phyloP scores from a whole-genome alignment of 2,797 vertebrate genomes.

The Hippocampus kuda region DNA sequence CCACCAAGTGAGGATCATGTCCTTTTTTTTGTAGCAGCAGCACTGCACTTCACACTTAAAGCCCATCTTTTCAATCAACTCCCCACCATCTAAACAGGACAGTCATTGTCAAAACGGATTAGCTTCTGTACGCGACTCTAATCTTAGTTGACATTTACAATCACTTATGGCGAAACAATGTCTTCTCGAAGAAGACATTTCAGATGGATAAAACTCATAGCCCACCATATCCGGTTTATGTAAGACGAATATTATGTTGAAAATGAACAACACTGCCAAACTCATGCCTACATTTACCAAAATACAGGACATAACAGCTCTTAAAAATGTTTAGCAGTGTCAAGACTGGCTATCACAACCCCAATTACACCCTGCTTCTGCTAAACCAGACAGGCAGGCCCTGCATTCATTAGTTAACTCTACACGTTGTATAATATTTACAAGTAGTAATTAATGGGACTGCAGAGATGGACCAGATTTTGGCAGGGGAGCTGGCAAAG shows the following conservation, averaged over 20 bases:
- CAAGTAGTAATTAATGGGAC: slow-evolving; percentile 44
- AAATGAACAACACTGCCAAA: slow-evolving; percentile 34
- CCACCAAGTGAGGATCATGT: too few species aligned
- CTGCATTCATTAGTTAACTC: slow-evolving; percentile 56
- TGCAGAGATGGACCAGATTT: slow-evolving; percentile 23
- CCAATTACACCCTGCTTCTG: slow-evolving; percentile 19
- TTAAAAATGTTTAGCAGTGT: slow-evolving; percentile 35
- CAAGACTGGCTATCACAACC: slow-evolving; percentile 36
- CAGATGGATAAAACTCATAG: neutral
- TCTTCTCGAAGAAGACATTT: slow-evolving; percentile 7
- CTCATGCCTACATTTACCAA: slow-evolving; percentile 24
- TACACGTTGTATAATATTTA: slow-evolving; percentile 58
- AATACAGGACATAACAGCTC: slow-evolving; percentile 19
- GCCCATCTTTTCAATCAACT: slow-evolving; percentile 27
- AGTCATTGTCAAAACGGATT: slow-evolving; percentile 27
- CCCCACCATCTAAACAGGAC: slow-evolving; percentile 22
- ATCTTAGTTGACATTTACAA: slow-evolving; percentile 15
- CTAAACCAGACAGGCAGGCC: slow-evolving; percentile 37
- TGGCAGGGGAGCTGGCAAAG: slow-evolving; percentile 42
- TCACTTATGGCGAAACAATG: slow-evolving; percentile 3
- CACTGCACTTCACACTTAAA: slow-evolving; percentile 30
- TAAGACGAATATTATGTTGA: slow-evolving; percentile 22
- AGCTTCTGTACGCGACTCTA: slow-evolving; percentile 19
- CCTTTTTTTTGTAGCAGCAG: slow-evolving; percentile 18
- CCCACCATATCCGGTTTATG: slow-evolving; percentile 22